Evolutionary conservation across 2,888 invertebrate species (phyloP), one percentile per base, ranked within the genome.

Genomic region (Euplagia quadripunctaria): DNA sequence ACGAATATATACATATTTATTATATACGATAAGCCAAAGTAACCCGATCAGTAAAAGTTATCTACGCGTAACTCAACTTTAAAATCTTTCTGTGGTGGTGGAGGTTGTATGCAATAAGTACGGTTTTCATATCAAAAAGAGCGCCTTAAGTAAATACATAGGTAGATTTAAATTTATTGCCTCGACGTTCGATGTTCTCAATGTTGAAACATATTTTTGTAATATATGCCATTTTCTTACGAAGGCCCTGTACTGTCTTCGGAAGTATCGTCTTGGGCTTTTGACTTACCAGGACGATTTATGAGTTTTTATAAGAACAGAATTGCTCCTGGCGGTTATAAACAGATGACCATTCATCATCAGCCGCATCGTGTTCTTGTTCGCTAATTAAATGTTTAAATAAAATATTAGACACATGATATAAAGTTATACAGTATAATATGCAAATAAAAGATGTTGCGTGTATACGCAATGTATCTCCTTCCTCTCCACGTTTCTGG

Each of bases 401-500:
- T 20, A 58, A 58, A 58, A 20, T 58, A 58, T 7, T 58, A 20
- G 11, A 58, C 20, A 20, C 20, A 31, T 61, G 61, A 61, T 20
- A 6, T 61, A 64, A n/a, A n/a, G n/a, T n/a, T 42, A 42, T 64
- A 42, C 42, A 42, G 64, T 64, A 64, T 42, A 42, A 42, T 42
- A 42, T 42, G 41, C 31, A 63, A 31, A 51, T 64, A n/a, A 41
- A 49, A 51, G 12, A 49, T 42, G 46, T 79, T 76, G 80, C 78
- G 74, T 75, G 77, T 71, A 66, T 74, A 55, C 41, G 58, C 78
- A 76, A 78, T 73, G 72, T 73, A 80, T 73, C 68, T 74, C 79
- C 72, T 80, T 74, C 80, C 72, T 80, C 86, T 86, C 87, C 86
- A 85, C 85, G 86, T 87, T 89, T 88, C 88, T 87, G 91, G 91